Conservation (phyloP, 2,888 invertebrate species). For the Unio delphinus region DNA sequence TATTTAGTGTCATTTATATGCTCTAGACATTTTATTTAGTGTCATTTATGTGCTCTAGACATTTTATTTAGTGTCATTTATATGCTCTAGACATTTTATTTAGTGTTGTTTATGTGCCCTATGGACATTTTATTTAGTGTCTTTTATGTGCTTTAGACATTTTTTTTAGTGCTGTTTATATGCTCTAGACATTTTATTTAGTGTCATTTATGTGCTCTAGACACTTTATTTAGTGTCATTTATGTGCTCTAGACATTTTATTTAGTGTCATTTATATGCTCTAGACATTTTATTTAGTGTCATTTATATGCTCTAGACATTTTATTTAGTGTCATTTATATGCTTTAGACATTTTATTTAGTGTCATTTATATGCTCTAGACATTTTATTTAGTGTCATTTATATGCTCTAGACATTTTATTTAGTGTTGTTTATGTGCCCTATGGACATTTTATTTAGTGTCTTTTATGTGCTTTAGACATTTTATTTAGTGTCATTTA, state of each 20-base stretch:
- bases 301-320: not conserved
- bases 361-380: not conserved
- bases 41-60: not conserved
- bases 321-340: not conserved
- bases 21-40: not conserved
- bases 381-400: not conserved
- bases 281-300: not conserved
- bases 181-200: not conserved
- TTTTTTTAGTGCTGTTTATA: not conserved
- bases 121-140: constrained; percentile 9
- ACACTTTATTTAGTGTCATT: constrained; percentile 68
- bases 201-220: constrained; percentile 72
- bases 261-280: not conserved
- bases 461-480: not conserved
- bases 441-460: constrained; percentile 75
- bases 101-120: not conserved
- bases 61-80: not conserved
- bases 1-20: not conserved
- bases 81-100: not conserved
- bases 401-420: not conserved
- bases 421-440: constrained; percentile 44
- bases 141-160: not conserved
- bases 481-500: not conserved
- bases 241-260: not conserved
- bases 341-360: constrained; percentile 4